Conservation (phyloP, 1,140 invertebrate species). For the Aricia agestis region DNA sequence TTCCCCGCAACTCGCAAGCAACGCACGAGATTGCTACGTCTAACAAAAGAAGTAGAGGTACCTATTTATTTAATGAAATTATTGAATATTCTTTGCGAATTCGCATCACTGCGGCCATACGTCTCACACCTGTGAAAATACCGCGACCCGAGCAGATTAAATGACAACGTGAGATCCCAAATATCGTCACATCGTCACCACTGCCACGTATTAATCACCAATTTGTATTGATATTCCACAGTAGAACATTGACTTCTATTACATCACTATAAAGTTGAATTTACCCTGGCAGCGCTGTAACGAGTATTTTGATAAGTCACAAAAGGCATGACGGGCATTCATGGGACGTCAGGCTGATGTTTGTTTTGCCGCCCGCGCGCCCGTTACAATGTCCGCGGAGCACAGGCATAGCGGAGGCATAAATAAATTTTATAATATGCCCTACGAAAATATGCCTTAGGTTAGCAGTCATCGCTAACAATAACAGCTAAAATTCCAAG, state of each 20-base stretch:
- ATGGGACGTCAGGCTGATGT: conserved; percentile 51
- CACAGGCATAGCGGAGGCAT: not conserved
- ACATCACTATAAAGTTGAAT: conserved; percentile 32
- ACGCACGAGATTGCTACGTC: too few species aligned
- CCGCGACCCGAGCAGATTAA: not conserved
- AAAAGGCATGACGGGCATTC: conserved; percentile 65
- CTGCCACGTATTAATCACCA: conserved; percentile 9
- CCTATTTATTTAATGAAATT: too few species aligned
- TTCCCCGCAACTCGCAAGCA: too few species aligned
- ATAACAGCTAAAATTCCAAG: too few species aligned
- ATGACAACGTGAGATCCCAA: not conserved
- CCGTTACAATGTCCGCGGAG: too few species aligned
- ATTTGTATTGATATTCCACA: not conserved
- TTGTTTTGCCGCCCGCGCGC: conserved; percentile 37
- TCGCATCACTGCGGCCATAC: not conserved
- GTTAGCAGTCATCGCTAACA: too few species aligned
- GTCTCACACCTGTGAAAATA: not conserved
- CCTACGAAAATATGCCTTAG: too few species aligned
- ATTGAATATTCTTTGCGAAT: not conserved
- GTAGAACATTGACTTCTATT: not conserved
- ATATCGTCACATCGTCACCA: conserved; percentile 2
- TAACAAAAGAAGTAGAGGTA: too few species aligned
- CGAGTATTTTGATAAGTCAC: conserved; percentile 58
- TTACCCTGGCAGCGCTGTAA: conserved; percentile 14
- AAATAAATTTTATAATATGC: not conserved